Evolutionary conservation across 2,888 invertebrate species (phyloP).

Genomic region (Embidobia sp.): DNA sequence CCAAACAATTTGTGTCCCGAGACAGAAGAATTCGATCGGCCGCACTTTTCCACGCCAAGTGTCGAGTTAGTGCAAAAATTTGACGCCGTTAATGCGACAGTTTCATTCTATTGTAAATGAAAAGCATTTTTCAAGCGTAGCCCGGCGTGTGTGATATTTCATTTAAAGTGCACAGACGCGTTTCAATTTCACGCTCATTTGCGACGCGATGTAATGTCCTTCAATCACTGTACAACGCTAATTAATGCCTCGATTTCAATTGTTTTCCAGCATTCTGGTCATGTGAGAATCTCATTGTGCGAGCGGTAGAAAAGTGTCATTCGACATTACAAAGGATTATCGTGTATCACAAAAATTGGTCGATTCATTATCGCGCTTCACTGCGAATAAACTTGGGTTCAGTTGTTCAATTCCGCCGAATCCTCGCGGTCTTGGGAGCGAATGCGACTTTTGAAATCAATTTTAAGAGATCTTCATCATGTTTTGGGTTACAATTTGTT

Average conservation of each 20-base stretch:
- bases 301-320: conserved; percentile 3
- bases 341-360: conserved; percentile 15
- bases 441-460: no score
- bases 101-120: background rate
- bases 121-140: background rate
- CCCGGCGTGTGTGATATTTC: conserved; percentile 20
- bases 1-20: no score
- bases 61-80: no score
- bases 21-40: no score
- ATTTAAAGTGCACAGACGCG: conserved; percentile 30
- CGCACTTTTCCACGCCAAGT: no score
- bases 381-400: background rate
- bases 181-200: conserved; percentile 56
- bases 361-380: conserved; percentile 4
- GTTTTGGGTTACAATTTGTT: no score
- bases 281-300: conserved; percentile 20
- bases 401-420: no score
- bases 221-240: conserved; percentile 46
- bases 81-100: background rate
- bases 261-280: conserved; percentile 34
- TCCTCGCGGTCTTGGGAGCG: no score
- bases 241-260: conserved; percentile 52
- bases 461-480: no score
- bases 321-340: conserved; percentile 29
- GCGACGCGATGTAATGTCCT: conserved; percentile 40